Evolutionary conservation across 1,140 invertebrate species (phyloP), one percentile per base, ranked within the genome.

Genomic region (Ips nitidus): DNA sequence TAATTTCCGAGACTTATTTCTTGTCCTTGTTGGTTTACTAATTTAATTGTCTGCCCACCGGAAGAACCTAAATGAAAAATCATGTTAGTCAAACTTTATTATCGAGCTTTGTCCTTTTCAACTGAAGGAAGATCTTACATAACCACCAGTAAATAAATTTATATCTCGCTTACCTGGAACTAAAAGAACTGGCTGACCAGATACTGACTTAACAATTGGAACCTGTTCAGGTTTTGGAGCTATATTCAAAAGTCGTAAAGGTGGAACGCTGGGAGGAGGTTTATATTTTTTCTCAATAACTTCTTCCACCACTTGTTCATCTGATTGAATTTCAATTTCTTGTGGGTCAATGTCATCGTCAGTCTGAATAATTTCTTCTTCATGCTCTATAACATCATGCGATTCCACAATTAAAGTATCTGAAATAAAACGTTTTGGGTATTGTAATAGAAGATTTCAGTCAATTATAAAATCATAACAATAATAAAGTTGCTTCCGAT

Each of bases 201-300:
- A 58, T 22, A 76, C 67, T 4, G 77, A 69, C 73, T 80, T 80
- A n/a, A 78, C 68, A 36, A 80, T 72, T 37, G 80, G 77, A 36
- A 80, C 69, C 67, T 79, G 79, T 50, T 77, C 66, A 52, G 80
- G 80, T 73, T 81, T 81, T 4, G 80, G 80, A 8, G 80, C 80
- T 60, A 81, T 81, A 38, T 76, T 78, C n/a, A 81, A 68, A 37
- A 78, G 78, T 58, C 79, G 67, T 52, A 80, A 73, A 22, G 78
- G 80, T 36, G 79, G 80, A 3, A 81, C 73, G 3, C 47, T 55
- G 56, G 70, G n/a, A 8, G 70, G 61, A 42, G 60, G 42, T 64
- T 75, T 76, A n/a, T 64, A 61, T 70, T 77, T 76, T 53, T 69
- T 53, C 53, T 80, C 76, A 38, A 69, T 71, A 2, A 75, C 69